Conservation (phyloP, 2,797 vertebrate genomes). For the Poecilia velifera region DNA sequence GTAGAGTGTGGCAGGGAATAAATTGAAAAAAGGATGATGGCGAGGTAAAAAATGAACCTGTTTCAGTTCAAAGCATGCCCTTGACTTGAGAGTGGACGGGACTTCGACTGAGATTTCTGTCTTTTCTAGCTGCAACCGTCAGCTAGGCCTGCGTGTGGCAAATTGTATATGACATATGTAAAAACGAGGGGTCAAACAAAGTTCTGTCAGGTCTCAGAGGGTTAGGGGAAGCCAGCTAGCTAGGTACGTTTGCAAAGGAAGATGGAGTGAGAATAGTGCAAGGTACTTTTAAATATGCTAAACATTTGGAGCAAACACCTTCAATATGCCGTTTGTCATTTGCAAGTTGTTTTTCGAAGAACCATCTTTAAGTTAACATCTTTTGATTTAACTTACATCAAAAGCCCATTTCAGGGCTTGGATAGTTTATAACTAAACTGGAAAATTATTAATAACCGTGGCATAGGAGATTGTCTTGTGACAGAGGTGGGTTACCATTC, state of each 20-base stretch:
- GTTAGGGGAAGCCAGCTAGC: constrained; percentile 46
- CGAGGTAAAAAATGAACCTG: constrained; percentile 60
- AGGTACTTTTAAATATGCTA: constrained; percentile 6
- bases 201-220: constrained; percentile 66
- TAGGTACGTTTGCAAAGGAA: constrained; percentile 40
- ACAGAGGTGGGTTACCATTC: too few species aligned
- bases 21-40: constrained; percentile 54
- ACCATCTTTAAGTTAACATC: background rate
- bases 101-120: constrained; percentile 49
- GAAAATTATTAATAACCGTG: background rate
- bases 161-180: constrained; percentile 81
- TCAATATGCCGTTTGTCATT: background rate
- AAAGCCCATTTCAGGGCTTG: background rate
- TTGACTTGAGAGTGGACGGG: constrained; percentile 72
- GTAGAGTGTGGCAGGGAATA: constrained; percentile 57
- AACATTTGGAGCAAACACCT: background rate
- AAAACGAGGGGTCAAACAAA: constrained; percentile 75
- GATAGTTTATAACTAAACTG: background rate
- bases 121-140: constrained; percentile 64
- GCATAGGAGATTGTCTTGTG: background rate
- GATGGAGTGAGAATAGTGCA: constrained; percentile 17
- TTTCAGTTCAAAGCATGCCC: constrained; percentile 80
- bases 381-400: background rate
- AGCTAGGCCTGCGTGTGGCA: constrained; percentile 66
- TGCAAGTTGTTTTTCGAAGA: too few species aligned